Evolutionary conservation across 2,888 invertebrate species (phyloP).

Genomic region (Tenthredo mesomela): DNA sequence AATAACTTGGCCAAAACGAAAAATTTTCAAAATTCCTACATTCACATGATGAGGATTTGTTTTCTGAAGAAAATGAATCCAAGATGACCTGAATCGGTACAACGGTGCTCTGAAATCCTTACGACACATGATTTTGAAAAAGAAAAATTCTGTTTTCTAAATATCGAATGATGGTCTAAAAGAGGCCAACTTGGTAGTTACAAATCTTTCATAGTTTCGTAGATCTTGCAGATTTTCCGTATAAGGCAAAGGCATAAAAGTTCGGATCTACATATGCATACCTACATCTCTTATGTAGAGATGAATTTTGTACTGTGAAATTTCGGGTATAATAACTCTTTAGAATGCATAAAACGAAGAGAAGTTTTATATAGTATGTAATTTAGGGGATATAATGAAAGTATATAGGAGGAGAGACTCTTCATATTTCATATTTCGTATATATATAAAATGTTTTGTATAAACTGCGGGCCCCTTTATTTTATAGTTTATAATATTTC

Average conservation of each 20-base stretch:
- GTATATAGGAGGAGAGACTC: background rate
- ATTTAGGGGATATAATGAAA: conserved; percentile 19
- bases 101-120: no score
- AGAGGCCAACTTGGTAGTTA: no score
- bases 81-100: no score
- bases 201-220: background rate
- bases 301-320: background rate
- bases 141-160: background rate
- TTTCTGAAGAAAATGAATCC: no score
- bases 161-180: no score
- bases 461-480: background rate
- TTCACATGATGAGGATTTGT: no score
- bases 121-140: no score
- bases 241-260: no score
- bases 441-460: background rate
- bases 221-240: background rate
- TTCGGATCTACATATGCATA: background rate
- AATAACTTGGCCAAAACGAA: no score
- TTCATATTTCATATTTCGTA: conserved; percentile 3
- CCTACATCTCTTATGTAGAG: background rate
- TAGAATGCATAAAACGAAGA: background rate
- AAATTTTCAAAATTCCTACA: no score
- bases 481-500: background rate
- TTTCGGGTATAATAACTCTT: background rate
- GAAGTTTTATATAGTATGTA: background rate